These are phyloP conservation scores for Sorex maritimensis DNA, from an alignment of 2,797 vertebrate species.

Conservation along the genomic window DNA sequence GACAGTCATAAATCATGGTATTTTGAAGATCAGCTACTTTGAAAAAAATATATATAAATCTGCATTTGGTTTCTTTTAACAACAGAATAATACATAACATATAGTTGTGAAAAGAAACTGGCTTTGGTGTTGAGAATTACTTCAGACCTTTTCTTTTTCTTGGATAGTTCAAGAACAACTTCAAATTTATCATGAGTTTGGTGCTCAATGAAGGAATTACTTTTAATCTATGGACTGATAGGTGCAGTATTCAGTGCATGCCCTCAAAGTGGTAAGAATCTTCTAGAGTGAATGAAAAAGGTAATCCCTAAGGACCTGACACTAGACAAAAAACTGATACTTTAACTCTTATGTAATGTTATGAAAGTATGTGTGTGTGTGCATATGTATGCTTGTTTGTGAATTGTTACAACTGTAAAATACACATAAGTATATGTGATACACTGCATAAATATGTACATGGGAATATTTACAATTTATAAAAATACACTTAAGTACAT, in stretches of 20 bases:
- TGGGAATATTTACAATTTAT: neutral
- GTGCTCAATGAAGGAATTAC: slow-evolving; percentile 63
- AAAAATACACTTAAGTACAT: neutral
- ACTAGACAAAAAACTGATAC: neutral
- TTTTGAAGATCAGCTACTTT: slow-evolving; percentile 57
- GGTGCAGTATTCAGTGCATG: slow-evolving; percentile 5
- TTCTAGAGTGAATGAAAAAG: neutral
- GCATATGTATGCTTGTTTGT: neutral
- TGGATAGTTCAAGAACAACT: slow-evolving; percentile 61
- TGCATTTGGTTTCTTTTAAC: slow-evolving; percentile 41
- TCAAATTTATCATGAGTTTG: slow-evolving; percentile 65
- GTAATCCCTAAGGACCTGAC: neutral
- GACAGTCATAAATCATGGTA: slow-evolving; percentile 50
- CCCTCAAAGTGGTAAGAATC: neutral
- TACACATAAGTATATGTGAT: neutral
- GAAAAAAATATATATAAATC: slow-evolving; percentile 33
- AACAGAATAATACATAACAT: neutral
- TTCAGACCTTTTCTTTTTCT: slow-evolving; percentile 65
- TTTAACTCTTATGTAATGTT: slow-evolving; percentile 13
- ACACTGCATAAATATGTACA: neutral
- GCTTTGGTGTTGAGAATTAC: slow-evolving; percentile 52
- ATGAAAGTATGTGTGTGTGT: neutral
- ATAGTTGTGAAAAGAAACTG: slow-evolving; percentile 49
- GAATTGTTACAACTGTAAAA: neutral
- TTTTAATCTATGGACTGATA: slow-evolving; percentile 74